Percentiles rank a stretch among this genome's conserved stretches.
Conservation (phyloP, 2,888 invertebrate species). For the Agonopterix alstromeriana region DNA sequence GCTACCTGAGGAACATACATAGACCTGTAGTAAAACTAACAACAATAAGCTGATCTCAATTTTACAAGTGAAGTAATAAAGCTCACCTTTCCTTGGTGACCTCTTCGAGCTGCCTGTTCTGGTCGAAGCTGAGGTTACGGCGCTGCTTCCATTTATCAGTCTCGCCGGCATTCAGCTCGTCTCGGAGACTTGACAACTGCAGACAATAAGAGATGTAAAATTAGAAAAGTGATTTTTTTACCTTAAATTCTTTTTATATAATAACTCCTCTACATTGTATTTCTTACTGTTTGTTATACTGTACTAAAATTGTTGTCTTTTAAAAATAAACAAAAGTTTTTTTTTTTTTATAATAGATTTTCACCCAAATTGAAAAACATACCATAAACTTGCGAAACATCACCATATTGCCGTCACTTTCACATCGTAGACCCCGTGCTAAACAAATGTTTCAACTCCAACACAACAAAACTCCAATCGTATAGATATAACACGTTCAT, state of each 20-base stretch:
- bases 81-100: conserved; percentile 79
- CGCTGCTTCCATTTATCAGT: conserved; percentile 66
- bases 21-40: no score
- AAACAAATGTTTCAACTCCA: not conserved
- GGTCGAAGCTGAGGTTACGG: conserved; percentile 65
- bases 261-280: no score
- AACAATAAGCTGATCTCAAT: no score
- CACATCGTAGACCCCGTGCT: conserved; percentile 27
- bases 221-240: no score
- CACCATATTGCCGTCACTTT: conserved; percentile 64
- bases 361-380: no score
- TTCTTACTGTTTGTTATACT: no score
- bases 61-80: no score
- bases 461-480: not conserved
- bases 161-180: conserved; percentile 52
- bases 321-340: no score
- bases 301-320: no score
- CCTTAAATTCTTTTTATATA: no score
- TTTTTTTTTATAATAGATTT: no score
- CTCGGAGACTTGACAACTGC: conserved; percentile 58
- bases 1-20: no score
- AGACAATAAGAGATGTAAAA: conserved; percentile 10
- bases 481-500: not conserved
- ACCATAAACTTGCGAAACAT: conserved; percentile 58
- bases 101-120: conserved; percentile 73